Conservation (phyloP, 2,888 invertebrate species). For the Hybos culiciformis region DNA sequence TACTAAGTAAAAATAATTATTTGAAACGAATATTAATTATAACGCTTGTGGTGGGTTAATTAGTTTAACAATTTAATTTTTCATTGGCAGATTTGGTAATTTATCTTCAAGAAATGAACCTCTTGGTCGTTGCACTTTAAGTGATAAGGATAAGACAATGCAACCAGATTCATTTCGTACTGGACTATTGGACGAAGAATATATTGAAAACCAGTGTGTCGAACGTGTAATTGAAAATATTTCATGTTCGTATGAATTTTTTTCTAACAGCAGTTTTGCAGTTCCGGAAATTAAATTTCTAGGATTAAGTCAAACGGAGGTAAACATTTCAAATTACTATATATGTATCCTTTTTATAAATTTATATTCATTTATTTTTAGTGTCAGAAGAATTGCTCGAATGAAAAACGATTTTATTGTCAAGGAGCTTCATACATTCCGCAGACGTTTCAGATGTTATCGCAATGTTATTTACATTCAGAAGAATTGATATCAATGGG, state of each 20-base stretch:
- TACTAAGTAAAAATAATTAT: too few species aligned
- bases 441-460: conserved; percentile 18
- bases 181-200: conserved; percentile 61
- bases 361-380: conserved; percentile 20
- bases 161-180: conserved; percentile 65
- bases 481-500: conserved; percentile 71
- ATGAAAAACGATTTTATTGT: conserved; percentile 51
- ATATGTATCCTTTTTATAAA: conserved; percentile 11
- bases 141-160: conserved; percentile 56
- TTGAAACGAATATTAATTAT: too few species aligned
- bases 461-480: conserved; percentile 57
- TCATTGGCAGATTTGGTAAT: conserved; percentile 11
- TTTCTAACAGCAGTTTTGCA: conserved; percentile 50
- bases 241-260: conserved; percentile 65
- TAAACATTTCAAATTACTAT: conserved; percentile 15
- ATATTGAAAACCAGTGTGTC: conserved; percentile 70
- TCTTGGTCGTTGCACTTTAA: conserved; percentile 53
- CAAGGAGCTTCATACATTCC: conserved; percentile 48
- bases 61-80: neutral
- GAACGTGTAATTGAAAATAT: conserved; percentile 41
- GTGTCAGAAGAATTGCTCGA: conserved; percentile 50
- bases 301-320: conserved; percentile 34
- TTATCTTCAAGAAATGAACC: conserved; percentile 17
- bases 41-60: too few species aligned
- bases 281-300: conserved; percentile 38